Conservation (phyloP, 2,888 invertebrate species). For the Chorisops tibialis region DNA sequence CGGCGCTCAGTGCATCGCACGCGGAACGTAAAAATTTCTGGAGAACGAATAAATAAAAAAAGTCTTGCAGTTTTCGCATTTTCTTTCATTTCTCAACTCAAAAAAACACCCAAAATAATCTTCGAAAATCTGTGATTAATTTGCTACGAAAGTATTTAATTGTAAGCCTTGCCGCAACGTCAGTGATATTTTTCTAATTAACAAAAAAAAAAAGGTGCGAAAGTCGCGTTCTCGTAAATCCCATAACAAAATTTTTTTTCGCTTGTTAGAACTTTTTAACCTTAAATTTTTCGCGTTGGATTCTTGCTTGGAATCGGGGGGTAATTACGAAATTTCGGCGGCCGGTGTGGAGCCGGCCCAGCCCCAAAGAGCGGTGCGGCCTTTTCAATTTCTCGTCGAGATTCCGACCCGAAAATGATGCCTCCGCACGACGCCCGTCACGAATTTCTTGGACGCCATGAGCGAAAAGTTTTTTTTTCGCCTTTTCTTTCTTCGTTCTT, state of each 20-base stretch:
- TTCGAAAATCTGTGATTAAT: slow-evolving; percentile 39
- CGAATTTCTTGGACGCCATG: slow-evolving; percentile 29
- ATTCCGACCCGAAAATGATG: slow-evolving; percentile 5
- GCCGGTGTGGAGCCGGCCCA: neutral
- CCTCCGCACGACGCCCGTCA: slow-evolving; percentile 28
- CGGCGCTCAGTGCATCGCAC: slow-evolving; percentile 29
- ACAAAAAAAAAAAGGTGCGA: slow-evolving; percentile 33
- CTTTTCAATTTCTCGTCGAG: neutral
- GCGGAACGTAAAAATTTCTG: slow-evolving; percentile 34
- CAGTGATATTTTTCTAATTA: slow-evolving; percentile 37
- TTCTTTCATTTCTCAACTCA: slow-evolving; percentile 28
- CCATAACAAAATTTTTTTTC: slow-evolving; percentile 14
- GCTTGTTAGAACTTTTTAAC: slow-evolving; percentile 14
- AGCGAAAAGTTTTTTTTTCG: slow-evolving; percentile 12
- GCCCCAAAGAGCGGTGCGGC: neutral
- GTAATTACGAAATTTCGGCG: neutral
- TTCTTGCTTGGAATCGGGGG: neutral
- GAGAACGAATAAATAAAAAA: slow-evolving; percentile 33
- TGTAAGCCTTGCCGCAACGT: slow-evolving; percentile 39
- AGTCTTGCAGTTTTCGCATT: slow-evolving; percentile 31
- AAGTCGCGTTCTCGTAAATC: slow-evolving; percentile 13
- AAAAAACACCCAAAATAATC: slow-evolving; percentile 31
- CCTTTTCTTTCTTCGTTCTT: no score
- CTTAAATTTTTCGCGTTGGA: slow-evolving; percentile 15
- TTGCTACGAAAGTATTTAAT: slow-evolving; percentile 37